phyloP scores from a whole-genome alignment of 2,113 vertebrate genomes.

The Menura novaehollandiae region DNA sequence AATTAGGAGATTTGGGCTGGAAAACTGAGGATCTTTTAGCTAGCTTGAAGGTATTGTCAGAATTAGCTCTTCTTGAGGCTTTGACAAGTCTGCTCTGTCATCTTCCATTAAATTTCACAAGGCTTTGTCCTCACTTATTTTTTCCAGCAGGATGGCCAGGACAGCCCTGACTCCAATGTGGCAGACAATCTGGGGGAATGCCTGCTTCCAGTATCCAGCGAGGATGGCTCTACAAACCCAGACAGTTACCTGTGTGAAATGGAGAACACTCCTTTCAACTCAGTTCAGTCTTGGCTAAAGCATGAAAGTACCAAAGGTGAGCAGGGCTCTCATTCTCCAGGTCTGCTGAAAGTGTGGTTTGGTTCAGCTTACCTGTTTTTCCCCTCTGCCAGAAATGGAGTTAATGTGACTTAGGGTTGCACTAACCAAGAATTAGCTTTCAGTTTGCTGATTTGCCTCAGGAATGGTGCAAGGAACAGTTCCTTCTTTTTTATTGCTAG shows the following conservation, averaged over 20 bases:
- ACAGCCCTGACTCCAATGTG: conserved; percentile 39
- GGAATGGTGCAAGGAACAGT: neutral
- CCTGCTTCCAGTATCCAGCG: conserved; percentile 62
- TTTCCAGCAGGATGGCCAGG: conserved; percentile 44
- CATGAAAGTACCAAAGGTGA: conserved; percentile 71
- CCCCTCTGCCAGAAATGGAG: neutral
- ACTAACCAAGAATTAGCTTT: neutral
- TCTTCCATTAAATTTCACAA: neutral
- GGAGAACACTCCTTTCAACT: conserved; percentile 66
- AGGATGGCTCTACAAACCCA: conserved; percentile 1
- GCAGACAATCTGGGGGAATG: conserved; percentile 52
- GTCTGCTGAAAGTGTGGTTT: neutral
- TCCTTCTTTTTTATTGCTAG: neutral
- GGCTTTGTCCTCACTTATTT: neutral
- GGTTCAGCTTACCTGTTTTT: neutral
- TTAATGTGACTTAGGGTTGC: neutral
- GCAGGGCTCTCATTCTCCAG: neutral
- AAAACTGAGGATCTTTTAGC: neutral
- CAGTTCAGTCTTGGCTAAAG: conserved; percentile 75
- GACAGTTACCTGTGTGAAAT: conserved; percentile 70
- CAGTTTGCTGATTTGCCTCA: neutral
- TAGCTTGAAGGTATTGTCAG: neutral
- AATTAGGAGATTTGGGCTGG: neutral
- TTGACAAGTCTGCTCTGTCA: neutral
- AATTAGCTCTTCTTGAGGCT: neutral